Evolutionary conservation across 2,888 invertebrate species (phyloP).

Genomic region (Ctena decussata): DNA sequence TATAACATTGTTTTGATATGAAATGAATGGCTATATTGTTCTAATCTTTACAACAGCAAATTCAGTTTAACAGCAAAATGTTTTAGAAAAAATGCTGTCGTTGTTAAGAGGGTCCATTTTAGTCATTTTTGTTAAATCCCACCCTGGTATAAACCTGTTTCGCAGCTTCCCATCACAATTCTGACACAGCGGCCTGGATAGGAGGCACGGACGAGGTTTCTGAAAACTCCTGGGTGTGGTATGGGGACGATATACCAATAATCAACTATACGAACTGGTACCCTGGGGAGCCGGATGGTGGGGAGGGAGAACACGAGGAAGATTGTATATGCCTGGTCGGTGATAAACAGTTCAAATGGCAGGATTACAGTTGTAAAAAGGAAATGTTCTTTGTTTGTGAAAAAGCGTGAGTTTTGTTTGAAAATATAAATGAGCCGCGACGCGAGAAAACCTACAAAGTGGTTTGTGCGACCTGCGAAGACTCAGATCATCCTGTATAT

Average conservation of each 20-base stretch:
- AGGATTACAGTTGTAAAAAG: slow-evolving; percentile 31
- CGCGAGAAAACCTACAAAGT: too few relatives aligned
- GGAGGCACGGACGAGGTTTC: neutral
- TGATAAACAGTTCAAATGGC: slow-evolving; percentile 35
- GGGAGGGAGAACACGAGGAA: slow-evolving; percentile 31
- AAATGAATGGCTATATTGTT: too few relatives aligned
- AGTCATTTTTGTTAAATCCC: too few relatives aligned
- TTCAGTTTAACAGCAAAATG: too few relatives aligned
- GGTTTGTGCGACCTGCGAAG: too few relatives aligned
- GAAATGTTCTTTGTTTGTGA: slow-evolving; percentile 28
- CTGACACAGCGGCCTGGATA: neutral
- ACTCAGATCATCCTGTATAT: too few relatives aligned
- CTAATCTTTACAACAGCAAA: too few relatives aligned
- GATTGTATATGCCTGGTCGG: slow-evolving; percentile 42
- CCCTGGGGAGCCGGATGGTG: slow-evolving; percentile 38
- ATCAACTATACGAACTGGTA: neutral
- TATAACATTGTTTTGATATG: too few relatives aligned
- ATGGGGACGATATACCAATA: neutral
- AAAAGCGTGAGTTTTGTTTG: slow-evolving; percentile 22
- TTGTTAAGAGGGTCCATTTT: too few relatives aligned
- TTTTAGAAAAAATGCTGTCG: too few relatives aligned
- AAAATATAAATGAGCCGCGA: too few relatives aligned
- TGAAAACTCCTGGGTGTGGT: neutral
- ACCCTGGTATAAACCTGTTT: too few relatives aligned
- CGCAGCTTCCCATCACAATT: neutral